A percentile compares a stretch with the other conserved stretches of the same genome.
Conservation (phyloP, 2,797 vertebrate species). For the Pseudocheirus occidentalis region DNA sequence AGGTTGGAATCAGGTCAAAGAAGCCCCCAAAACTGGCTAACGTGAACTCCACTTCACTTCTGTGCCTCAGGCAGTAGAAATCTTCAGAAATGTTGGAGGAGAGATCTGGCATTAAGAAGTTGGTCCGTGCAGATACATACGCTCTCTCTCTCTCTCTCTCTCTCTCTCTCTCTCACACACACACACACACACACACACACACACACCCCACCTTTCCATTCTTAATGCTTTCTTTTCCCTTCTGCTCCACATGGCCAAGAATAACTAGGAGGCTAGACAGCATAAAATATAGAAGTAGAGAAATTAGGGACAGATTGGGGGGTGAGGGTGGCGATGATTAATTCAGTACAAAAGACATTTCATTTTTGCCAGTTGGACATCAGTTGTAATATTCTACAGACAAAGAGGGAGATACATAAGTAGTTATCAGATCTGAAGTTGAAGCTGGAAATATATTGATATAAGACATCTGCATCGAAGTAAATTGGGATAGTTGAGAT, state of each 20-base stretch:
- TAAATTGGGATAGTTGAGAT: background rate
- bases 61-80: background rate
- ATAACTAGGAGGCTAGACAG: background rate
- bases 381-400: background rate
- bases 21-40: background rate
- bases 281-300: background rate
- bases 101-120: background rate
- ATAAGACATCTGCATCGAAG: background rate
- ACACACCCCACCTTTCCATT: background rate
- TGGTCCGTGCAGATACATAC: background rate
- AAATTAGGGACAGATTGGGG: background rate
- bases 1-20: background rate
- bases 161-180: too few relatives aligned
- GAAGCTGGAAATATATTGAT: background rate
- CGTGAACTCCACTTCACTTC: background rate
- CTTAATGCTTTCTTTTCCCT: background rate
- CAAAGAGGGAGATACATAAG: background rate
- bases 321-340: background rate
- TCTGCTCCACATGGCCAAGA: background rate
- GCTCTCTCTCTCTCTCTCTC: too few relatives aligned
- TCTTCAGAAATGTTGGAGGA: background rate
- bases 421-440: background rate
- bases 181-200: too few relatives aligned
- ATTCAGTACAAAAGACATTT: background rate
- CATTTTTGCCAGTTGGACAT: background rate